Conservation (phyloP, 1,140 invertebrate species). For the Trinorchestia longiramus region DNA sequence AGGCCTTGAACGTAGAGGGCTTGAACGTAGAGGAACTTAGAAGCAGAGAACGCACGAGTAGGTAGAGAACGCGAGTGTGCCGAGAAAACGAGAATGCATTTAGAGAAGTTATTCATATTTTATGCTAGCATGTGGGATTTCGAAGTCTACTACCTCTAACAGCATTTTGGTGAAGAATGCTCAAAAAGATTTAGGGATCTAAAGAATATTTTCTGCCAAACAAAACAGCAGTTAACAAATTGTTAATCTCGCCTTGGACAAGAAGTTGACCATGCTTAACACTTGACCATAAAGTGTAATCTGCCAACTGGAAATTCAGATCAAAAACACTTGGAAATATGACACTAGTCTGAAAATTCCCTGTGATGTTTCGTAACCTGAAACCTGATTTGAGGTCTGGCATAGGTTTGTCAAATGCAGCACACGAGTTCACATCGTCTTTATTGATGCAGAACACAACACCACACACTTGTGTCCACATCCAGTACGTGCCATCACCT, state of each 20-base stretch:
- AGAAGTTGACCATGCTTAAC: neutral
- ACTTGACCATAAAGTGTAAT: constrained; percentile 27
- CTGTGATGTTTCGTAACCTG: constrained; percentile 43
- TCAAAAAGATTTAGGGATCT: constrained; percentile 26
- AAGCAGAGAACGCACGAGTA: neutral
- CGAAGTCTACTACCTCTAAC: neutral
- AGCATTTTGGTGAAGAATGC: too few species aligned
- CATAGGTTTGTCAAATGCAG: constrained; percentile 25
- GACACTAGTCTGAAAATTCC: constrained; percentile 22
- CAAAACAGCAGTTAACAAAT: constrained; percentile 56
- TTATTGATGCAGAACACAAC: constrained; percentile 58
- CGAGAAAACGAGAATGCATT: neutral
- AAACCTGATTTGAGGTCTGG: constrained; percentile 17
- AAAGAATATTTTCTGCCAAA: constrained; percentile 60
- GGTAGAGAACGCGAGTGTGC: neutral
- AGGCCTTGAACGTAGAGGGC: too few species aligned
- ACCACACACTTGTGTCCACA: constrained; percentile 60
- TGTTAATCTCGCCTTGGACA: neutral
- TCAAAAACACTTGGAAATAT: constrained; percentile 60
- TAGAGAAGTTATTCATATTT: neutral
- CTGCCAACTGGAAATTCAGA: constrained; percentile 44
- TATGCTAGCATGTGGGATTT: neutral
- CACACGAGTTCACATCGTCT: constrained; percentile 56
- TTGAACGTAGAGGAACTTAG: too few species aligned
- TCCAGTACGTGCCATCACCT: constrained; percentile 56